Evolutionary conservation across 2,888 invertebrate species (phyloP).

Genomic region (Ophioninae sp.): DNA sequence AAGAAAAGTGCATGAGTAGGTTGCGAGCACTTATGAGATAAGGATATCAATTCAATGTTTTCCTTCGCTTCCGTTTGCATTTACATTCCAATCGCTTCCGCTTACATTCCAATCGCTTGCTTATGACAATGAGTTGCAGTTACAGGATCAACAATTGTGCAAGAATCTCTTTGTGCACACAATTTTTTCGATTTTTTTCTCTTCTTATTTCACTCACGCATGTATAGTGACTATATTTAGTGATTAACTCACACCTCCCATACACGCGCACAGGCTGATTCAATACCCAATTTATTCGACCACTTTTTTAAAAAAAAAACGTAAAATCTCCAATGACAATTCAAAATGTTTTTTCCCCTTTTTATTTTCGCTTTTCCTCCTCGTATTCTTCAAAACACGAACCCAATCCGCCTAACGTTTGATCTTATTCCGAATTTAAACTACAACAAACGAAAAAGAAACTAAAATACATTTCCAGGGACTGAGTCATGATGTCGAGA

Average conservation of each 20-base stretch:
- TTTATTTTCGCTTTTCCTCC: background rate
- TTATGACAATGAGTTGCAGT: background rate
- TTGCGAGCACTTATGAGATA: background rate
- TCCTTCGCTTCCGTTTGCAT: background rate
- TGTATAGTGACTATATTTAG: background rate
- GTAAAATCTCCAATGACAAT: background rate
- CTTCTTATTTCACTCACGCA: background rate
- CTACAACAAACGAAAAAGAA: background rate
- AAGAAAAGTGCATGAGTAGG: constrained; percentile 22
- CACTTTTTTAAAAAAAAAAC: background rate
- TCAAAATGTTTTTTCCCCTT: background rate
- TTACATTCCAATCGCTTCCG: background rate
- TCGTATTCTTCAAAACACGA: too few relatives aligned
- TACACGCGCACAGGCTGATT: background rate
- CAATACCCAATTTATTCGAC: background rate
- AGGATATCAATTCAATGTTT: background rate
- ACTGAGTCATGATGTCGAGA: background rate
- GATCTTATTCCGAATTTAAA: background rate
- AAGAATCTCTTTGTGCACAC: background rate
- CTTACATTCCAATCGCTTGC: background rate
- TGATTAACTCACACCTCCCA: background rate
- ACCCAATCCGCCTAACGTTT: background rate
- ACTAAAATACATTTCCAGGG: background rate
- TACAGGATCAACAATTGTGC: background rate
- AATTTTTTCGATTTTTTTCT: background rate